Evolutionary conservation across 2,113 vertebrate genomes (phyloP).

Genomic region (Pachypanchax playfairii): DNA sequence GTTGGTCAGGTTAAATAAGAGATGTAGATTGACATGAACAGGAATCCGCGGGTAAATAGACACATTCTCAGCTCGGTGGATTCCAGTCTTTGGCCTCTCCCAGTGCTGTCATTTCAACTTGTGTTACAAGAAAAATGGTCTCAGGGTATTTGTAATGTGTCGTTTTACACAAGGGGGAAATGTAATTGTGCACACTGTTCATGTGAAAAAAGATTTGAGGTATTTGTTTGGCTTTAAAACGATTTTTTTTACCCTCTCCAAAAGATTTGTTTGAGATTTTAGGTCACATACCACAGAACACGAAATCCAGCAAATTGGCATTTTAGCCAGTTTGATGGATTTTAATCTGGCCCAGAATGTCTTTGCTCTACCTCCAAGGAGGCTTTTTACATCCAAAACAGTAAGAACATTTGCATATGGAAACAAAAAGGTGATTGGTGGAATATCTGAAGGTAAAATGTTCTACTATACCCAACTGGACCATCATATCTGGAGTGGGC

Average conservation of each 20-base stretch:
- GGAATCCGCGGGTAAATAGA: slow-evolving; percentile 48
- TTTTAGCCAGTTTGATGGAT: too few species aligned
- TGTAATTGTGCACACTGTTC: background rate
- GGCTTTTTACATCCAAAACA: too few species aligned
- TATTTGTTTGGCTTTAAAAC: background rate
- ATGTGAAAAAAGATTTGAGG: background rate
- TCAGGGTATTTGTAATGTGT: slow-evolving; percentile 33
- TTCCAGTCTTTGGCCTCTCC: slow-evolving; percentile 20
- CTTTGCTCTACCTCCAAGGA: too few species aligned
- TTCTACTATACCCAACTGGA: too few species aligned
- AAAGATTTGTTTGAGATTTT: background rate
- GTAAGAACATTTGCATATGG: too few species aligned
- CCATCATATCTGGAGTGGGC: too few species aligned
- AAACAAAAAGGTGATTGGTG: too few species aligned
- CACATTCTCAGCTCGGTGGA: slow-evolving; percentile 39
- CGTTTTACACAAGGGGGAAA: slow-evolving; percentile 8
- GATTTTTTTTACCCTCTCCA: background rate
- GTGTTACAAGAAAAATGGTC: slow-evolving; percentile 32
- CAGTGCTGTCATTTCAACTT: slow-evolving; percentile 44
- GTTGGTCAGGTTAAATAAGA: slow-evolving; percentile 60
- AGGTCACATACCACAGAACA: too few species aligned
- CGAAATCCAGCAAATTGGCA: too few species aligned
- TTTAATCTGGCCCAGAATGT: too few species aligned
- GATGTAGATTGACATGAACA: slow-evolving; percentile 63
- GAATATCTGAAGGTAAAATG: too few species aligned